Evolutionary conservation across 2,888 invertebrate genomes (phyloP), one percentile per base, ranked within the genome.

Genomic region (Taphrorychus bicolor): DNA sequence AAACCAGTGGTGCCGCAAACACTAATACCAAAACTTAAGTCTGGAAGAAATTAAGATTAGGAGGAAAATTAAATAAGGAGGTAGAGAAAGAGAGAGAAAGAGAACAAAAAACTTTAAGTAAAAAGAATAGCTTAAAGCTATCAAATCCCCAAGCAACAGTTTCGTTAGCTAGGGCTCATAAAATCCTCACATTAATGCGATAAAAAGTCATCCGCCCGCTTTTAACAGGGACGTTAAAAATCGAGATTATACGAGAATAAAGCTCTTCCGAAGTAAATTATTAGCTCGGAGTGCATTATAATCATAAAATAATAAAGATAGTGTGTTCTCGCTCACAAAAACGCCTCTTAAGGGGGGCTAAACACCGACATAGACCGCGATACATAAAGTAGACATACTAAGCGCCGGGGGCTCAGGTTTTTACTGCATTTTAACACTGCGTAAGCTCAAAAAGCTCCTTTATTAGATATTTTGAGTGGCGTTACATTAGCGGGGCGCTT

Each of bases 361-460:
- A 75, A 76, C 73, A 73, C 75, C 75, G 74, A 76, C 77, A 77
- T 77, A 78, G 76, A 75, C 73, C 73, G 72, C 70, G 76, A 76
- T 77, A 76, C 76, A 76, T 76, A 77, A 77, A 77, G 75, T 75
- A 75, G 72, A 73, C 71, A 70, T 67, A 71, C 72, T 74, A 75
- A 75, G 73, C 74, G 76, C 76, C 73, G 60, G 68, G 77, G 79
- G 80, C 79, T 78, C 77, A 76, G 78, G 78, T 80, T 81, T 81
- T 80, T 81, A 81, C 79, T 80, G 79, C 81, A 76, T 80, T 80
- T 80, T 79, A 80, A 80, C 80, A 79, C 79, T 78, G 78, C 78
- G 78, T 80, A 80, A 80, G 79, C 80, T 76, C 71, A 73, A 76
- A 75, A 79, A 79, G 78, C 78, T 76, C 74, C 76, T 80, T 80